Evolutionary conservation across 1,140 invertebrate species (phyloP).

Genomic region (Zeugodacus cucurbitae): DNA sequence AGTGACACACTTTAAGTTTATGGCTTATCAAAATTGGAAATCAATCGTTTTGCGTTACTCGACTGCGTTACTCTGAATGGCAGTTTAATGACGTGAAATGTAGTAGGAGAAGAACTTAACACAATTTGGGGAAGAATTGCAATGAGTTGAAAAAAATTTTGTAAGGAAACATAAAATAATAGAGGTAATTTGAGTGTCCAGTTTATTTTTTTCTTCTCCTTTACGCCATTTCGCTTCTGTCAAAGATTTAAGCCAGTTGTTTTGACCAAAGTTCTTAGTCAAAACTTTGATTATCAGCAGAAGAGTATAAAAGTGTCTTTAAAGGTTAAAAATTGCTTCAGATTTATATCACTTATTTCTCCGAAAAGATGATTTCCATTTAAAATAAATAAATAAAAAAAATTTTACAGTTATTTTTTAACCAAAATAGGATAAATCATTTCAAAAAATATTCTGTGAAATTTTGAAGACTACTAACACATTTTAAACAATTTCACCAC

Average conservation of each 20-base stretch:
- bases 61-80: not conserved
- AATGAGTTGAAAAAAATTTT: not conserved
- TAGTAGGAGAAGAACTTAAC: not conserved
- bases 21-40: not conserved
- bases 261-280: too few species aligned
- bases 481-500: not conserved
- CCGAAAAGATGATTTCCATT: too few species aligned
- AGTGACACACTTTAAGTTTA: slow-evolving; percentile 10
- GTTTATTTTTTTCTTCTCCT: not conserved
- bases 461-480: too few species aligned
- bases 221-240: not conserved
- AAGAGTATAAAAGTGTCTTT: too few species aligned
- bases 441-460: too few species aligned
- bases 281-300: too few species aligned
- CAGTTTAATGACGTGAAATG: not conserved
- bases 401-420: too few species aligned
- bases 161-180: not conserved
- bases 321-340: too few species aligned
- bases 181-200: too few species aligned
- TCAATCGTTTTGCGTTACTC: not conserved
- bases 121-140: not conserved
- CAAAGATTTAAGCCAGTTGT: not conserved
- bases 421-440: too few species aligned
- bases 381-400: too few species aligned
- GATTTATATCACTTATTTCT: too few species aligned